Evolutionary conservation across 2,797 vertebrate species (phyloP).

Genomic region (Rhinoraja longicauda): DNA sequence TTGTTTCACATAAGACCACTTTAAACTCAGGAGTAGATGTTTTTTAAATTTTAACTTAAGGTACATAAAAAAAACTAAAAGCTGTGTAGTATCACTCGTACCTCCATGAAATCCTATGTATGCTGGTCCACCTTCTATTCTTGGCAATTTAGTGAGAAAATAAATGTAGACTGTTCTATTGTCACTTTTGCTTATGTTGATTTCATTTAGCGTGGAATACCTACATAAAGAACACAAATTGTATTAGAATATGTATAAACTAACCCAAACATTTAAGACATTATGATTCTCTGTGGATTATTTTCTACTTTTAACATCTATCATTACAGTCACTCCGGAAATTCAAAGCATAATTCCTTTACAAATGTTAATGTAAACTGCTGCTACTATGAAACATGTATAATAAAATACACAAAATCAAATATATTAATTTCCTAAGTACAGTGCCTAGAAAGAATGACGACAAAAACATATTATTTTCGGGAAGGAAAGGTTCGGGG

Average conservation of each 20-base stretch:
- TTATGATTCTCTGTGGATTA: no score
- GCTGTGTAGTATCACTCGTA: constrained; percentile 45
- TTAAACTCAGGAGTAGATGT: background rate
- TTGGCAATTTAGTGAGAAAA: constrained; percentile 83
- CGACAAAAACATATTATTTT: background rate
- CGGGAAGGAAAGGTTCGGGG: background rate
- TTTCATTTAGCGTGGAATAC: constrained; percentile 83
- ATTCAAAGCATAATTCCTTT: background rate
- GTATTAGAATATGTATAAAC: constrained; percentile 14
- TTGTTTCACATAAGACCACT: background rate
- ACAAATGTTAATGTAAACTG: background rate
- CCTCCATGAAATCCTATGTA: constrained; percentile 91
- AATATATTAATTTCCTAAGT: background rate
- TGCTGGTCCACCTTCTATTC: constrained; percentile 73
- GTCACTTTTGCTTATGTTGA: constrained; percentile 65
- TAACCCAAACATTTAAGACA: no score
- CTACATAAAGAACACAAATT: constrained; percentile 51
- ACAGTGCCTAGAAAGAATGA: background rate
- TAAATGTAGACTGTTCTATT: constrained; percentile 67
- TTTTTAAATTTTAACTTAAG: background rate
- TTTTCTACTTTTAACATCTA: background rate
- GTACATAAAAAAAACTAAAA: background rate
- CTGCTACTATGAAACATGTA: background rate
- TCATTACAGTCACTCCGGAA: background rate
- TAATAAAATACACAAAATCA: background rate